Conservation (phyloP, 2,113 vertebrate species). For the Empidonax traillii region DNA sequence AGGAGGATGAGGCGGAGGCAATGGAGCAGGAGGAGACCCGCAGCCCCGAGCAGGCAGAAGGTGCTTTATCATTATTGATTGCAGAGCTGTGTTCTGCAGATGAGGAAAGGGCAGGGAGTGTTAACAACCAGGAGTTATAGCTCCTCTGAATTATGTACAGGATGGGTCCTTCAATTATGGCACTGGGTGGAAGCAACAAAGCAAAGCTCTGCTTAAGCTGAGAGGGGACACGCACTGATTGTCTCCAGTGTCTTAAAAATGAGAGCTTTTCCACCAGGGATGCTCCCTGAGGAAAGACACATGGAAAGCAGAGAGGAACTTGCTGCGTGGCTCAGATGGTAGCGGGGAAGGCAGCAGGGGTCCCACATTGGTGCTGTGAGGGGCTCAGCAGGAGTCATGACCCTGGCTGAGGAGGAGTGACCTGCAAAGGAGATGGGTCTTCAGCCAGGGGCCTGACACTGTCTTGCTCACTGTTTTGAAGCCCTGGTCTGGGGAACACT, state of each 20-base stretch:
- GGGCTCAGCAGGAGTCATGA: neutral
- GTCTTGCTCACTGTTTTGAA: neutral
- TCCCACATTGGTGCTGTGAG: fast-evolving
- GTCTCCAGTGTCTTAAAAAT: neutral
- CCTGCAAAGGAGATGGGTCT: neutral
- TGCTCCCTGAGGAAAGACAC: neutral
- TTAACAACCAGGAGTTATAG: conserved; percentile 36
- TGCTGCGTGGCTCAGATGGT: fast-evolving
- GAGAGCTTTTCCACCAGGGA: neutral
- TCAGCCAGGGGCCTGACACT: neutral
- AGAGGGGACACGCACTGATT: neutral
- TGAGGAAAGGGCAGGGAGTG: conserved; percentile 36
- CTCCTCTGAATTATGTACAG: neutral
- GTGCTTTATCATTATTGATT: conserved; percentile 63
- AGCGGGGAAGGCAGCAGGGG: fast-evolving
- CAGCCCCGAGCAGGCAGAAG: conserved; percentile 69
- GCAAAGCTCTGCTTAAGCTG: neutral
- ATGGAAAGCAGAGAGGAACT: neutral
- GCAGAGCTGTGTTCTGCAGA: neutral
- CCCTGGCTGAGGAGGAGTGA: neutral
- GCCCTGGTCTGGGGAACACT: neutral
- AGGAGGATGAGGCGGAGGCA: conserved; percentile 72
- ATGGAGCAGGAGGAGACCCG: conserved; percentile 71
- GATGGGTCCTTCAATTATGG: neutral
- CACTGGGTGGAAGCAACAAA: neutral